Conservation (phyloP, 2,888 invertebrate species). For the Drosophila parthenogenetica region DNA sequence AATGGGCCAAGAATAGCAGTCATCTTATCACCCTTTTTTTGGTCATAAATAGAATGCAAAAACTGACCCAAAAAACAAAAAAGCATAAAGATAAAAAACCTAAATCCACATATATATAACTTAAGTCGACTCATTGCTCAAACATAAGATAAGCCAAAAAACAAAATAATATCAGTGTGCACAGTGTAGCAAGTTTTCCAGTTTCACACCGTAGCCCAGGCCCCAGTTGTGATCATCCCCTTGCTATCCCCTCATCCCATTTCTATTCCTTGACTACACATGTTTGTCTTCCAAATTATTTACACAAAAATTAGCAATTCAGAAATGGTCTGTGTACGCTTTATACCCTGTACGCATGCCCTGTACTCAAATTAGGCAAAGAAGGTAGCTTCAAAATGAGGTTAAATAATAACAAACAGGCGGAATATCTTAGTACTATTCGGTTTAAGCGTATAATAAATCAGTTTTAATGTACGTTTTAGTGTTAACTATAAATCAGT, state of each 20-base stretch:
- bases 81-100: slow-evolving; percentile 48
- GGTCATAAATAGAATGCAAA: slow-evolving; percentile 58
- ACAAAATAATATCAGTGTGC: slow-evolving; percentile 37
- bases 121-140: slow-evolving; percentile 31
- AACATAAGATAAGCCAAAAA: slow-evolving; percentile 60
- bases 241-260: neutral
- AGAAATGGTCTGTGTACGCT: slow-evolving; percentile 31
- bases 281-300: slow-evolving; percentile 62
- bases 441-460: no score
- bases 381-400: neutral
- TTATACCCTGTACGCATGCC: slow-evolving; percentile 5
- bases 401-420: neutral
- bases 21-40: slow-evolving; percentile 44
- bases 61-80: slow-evolving; percentile 53
- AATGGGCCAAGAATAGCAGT: slow-evolving; percentile 37
- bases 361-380: neutral
- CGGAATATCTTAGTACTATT: neutral
- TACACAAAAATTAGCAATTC: slow-evolving; percentile 76
- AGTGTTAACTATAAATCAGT: no score
- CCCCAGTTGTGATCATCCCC: slow-evolving; percentile 19
- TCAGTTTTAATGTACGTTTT: no score
- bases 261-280: neutral
- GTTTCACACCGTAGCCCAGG: neutral
- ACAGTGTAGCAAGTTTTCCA: slow-evolving; percentile 41
- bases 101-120: slow-evolving; percentile 27